Percentiles rank a stretch among this genome's conserved stretches.
These are phyloP conservation scores for Lepidocyrtoides sp. DNA, from an alignment of 2,888 invertebrate species.

Conservation along the genomic window DNA sequence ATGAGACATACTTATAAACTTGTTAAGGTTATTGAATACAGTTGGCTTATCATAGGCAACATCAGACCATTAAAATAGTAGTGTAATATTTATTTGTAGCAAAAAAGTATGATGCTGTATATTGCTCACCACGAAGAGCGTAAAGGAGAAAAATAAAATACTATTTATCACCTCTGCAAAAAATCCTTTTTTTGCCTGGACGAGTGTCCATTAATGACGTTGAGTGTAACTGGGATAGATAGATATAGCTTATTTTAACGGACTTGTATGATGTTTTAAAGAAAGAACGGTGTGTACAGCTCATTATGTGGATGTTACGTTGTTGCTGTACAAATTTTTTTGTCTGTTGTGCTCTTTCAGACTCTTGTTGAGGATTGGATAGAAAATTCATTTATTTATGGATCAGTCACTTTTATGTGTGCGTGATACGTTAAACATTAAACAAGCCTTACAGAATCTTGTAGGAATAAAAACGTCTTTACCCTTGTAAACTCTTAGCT, in stretches of 20 bases:
- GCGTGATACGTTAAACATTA: neutral
- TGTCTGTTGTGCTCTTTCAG: neutral
- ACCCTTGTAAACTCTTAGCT: neutral
- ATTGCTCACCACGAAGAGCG: neutral
- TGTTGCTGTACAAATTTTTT: neutral
- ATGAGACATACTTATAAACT: neutral
- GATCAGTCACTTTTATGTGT: slow-evolving; percentile 38
- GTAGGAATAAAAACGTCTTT: neutral
- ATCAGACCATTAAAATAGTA: neutral
- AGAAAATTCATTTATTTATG: slow-evolving; percentile 20
- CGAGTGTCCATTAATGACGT: neutral
- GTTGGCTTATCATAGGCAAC: neutral
- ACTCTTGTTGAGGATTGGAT: neutral
- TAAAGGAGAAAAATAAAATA: slow-evolving; percentile 28
- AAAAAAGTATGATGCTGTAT: neutral
- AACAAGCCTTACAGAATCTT: neutral
- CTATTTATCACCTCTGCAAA: slow-evolving; percentile 36
- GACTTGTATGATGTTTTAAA: neutral
- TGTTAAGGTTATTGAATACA: slow-evolving; percentile 15
- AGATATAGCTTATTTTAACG: neutral
- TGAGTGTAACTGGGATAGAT: neutral
- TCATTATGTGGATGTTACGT: neutral
- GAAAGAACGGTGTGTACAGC: neutral
- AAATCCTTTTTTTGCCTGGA: slow-evolving; percentile 25
- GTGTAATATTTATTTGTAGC: neutral